Percentiles rank a stretch among this genome's conserved stretches.
These are phyloP conservation scores for Drosophila anomalipes DNA, from an alignment of 2,888 invertebrate genomes.

Conservation along the genomic window DNA sequence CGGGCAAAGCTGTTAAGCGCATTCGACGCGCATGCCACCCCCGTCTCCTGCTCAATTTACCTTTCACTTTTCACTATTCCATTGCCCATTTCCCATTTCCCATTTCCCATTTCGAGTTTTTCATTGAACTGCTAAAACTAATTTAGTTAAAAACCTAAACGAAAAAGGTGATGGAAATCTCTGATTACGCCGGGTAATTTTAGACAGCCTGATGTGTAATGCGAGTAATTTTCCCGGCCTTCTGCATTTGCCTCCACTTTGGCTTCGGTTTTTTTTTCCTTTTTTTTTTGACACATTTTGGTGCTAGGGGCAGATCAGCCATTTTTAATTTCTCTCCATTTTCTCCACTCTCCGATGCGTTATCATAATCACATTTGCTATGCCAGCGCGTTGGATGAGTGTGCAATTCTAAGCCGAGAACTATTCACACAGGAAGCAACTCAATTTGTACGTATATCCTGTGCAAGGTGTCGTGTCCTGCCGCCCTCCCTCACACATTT, in stretches of 20 bases:
- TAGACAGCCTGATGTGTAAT: conserved; percentile 63
- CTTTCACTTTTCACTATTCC: conserved; percentile 4
- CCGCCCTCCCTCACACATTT: background rate
- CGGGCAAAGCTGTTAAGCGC: conserved; percentile 72
- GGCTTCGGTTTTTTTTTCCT: background rate
- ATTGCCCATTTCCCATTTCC: conserved; percentile 11
- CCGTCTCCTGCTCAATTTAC: conserved; percentile 23
- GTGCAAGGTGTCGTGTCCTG: conserved; percentile 43
- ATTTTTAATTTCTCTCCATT: conserved; percentile 19
- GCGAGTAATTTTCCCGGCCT: conserved; percentile 48
- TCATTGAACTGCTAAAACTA: conserved; percentile 35
- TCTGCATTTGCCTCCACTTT: conserved; percentile 1
- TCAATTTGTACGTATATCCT: conserved; percentile 75
- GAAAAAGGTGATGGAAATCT: conserved; percentile 77
- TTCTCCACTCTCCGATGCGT: conserved; percentile 21
- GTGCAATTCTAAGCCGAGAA: conserved; percentile 62
- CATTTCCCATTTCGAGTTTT: conserved; percentile 4
- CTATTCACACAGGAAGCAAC: conserved; percentile 68
- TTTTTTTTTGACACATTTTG: conserved; percentile 36
- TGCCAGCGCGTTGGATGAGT: conserved; percentile 57
- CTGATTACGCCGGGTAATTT: conserved; percentile 72
- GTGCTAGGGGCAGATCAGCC: conserved; percentile 2
- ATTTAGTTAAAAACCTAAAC: conserved; percentile 60
- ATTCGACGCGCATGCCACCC: conserved; percentile 72
- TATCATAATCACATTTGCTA: conserved; percentile 77